Base-by-base conservation (phyloP, 2,113 vertebrate species). In the Ariopsis seemanni region DNA sequence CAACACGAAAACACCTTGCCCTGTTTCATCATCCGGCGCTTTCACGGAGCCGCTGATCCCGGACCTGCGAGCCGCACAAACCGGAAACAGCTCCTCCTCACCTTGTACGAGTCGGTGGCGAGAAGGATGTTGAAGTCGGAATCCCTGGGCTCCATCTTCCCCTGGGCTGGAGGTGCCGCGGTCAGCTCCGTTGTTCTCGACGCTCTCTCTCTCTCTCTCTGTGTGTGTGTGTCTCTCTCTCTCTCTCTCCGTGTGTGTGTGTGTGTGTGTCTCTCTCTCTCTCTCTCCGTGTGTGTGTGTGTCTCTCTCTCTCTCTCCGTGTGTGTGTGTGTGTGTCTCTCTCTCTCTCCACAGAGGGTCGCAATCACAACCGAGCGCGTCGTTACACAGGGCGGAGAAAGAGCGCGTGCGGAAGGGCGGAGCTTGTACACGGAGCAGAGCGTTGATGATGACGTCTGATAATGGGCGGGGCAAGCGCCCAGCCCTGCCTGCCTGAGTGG, bases 41-140 rank as follows among this genome's bases (percentile, higher is more conserved):
- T 34, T 48, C 57, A 11, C 55, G 17, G 6, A 57, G 52, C 52
- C 52, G 52, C 25, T 15, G n/a, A 18, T 10, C 52, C 77, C 20
- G 75, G n/a, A 17, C 25, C 53, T 20, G 2, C 4, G 1, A 18
- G 6, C 14, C 3, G 55, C 50, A 53, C 1, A 27, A 27, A 27
- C 52, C 53, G 42, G 42, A 42, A 22, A 1, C 11, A 6, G 4
- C 77, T 30, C 17, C 8, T 27, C 58, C 75, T 81, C 95, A 98
- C 97, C 97, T 98, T 99, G 93, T 99, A 99, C 6, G 97, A 99
- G 75, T 99, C 97, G 27, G 97, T 98, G 79, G 97, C 97, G 77
- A 99, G 88, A 89, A 99, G 90, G 88, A 98, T 96, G 90, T 96
- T 98, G 96, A 98, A 98, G 89, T 96, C 96, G 57, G 92, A 79